Evolutionary conservation across 2,797 vertebrate genomes (phyloP), one percentile per base, ranked within the genome.

Genomic region (Typhlichthys subterraneus): DNA sequence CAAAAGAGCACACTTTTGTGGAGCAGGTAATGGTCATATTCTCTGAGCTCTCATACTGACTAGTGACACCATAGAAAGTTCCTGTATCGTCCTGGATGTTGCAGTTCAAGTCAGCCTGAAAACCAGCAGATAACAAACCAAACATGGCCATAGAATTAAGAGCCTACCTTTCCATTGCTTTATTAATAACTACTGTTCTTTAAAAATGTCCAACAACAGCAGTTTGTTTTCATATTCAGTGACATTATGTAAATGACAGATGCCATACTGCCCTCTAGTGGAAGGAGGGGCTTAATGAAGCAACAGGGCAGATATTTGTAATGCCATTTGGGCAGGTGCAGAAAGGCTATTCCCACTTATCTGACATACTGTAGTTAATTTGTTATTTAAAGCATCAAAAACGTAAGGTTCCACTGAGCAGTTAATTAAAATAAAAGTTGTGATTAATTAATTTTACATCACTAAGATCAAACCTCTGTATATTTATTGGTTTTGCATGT

Each of bases 21-120:
- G 98, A 99, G 82, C 97, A 99, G 62, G 97, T 99, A 85, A 99
- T 99, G 82, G 97, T 99, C 96, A 99, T 99, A 81, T 99, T 99
- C 88, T 99, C 98, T 0, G 97, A 96, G 80, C 97, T 99, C 85
- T 99, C 97, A 0, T 99, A 99, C 84, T 99, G 98, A 86, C 97
- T 99, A 53, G 95, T 97, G 71, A 99, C 98, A 0, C 98, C 96
- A 0, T 99, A 99, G 83, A 99, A 99, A 0, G 95, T 95, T 63
- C 97, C 97, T 0, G 92, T 91, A 12, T 99, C 97, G 15, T 99
- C 97, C 76, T 97, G 96, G 77, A 99, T 95, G 89, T 96, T 99
- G 91, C 96, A 98, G 88, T 98, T 99, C 83, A 99, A 90, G 79
- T 99, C 97, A 9, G 98, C 98, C 98, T 99, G 87, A 59, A 11